Evolutionary conservation across 2,888 invertebrate species (phyloP).

Genomic region (Pogonocherus hispidulus): DNA sequence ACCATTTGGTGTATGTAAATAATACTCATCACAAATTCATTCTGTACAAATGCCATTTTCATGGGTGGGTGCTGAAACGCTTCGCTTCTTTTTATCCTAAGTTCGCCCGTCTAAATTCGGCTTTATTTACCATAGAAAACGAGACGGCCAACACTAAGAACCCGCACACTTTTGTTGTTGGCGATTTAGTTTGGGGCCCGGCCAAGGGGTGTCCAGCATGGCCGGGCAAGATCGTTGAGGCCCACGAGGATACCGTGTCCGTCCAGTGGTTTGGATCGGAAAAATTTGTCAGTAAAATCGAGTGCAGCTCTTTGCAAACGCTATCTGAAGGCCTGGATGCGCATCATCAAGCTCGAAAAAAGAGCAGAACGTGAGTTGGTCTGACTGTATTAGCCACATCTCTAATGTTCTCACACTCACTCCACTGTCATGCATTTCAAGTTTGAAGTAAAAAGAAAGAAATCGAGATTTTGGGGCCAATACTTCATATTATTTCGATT

Average conservation of each 20-base stretch:
- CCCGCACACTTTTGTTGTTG: conserved; percentile 72
- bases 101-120: conserved; percentile 22
- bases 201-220: conserved; percentile 86
- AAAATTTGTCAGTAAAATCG: conserved; percentile 78
- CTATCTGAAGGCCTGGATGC: conserved; percentile 90
- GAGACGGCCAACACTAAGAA: conserved; percentile 27
- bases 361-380: conserved; percentile 88
- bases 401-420: conserved; percentile 32
- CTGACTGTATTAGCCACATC: conserved; percentile 60
- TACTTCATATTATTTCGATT: too few relatives aligned
- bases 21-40: conserved; percentile 31
- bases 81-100: conserved; percentile 29
- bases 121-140: conserved; percentile 34
- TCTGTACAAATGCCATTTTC: conserved; percentile 25
- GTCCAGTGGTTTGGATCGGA: conserved; percentile 89
- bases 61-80: conserved; percentile 38
- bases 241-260: conserved; percentile 74
- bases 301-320: conserved; percentile 81
- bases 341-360: conserved; percentile 89
- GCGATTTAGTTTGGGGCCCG: conserved; percentile 92
- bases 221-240: conserved; percentile 85
- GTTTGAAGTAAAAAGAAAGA: too few relatives aligned
- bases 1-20: conserved; percentile 37
- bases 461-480: too few relatives aligned
- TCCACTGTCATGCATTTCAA: too few relatives aligned